Base-by-base conservation (phyloP, 2,797 vertebrate genomes). In the Glyptemys insculpta region DNA sequence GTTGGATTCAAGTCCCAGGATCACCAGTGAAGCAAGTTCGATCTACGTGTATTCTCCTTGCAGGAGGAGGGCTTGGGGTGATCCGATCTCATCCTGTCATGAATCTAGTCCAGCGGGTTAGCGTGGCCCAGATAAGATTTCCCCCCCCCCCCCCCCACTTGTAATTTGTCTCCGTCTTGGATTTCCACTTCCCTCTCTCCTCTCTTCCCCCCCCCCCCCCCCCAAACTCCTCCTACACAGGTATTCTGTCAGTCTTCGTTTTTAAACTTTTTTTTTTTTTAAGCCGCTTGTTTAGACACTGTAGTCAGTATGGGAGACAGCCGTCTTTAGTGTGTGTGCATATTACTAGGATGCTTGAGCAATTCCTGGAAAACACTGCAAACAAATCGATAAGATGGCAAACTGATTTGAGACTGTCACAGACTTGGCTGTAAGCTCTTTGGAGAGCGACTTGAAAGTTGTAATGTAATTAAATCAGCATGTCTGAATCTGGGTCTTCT, bases 21-120 rank as follows among this genome's bases (percentile, higher is more conserved):
- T 68, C 86, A 91, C 88, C 88, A 83, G 94, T 96, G 79, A 92
- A 27, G 41, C 18, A 37, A 44, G 21, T 94, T 95, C 94, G 89
- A 96, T 97, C 97, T 97, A 92, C 68, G 91, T 96, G 89, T 79
- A 6, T 87, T 94, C 89, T 89, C 82, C 89, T 89, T 52, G 87
- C 87, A n/a, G 56, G 56, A 34, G n/a, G 5, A 68, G 90, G 79
- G 81, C 83, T 76, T 91, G 83, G 88, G 91, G 84, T 34, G 14
- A 86, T 79, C 90, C 95, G 94, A 37, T 87, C 89, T 62, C 89
- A 21, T 91, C 81, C 85, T 97, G 94, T 91, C 82, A 89, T 97
- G 93, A 96, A 93, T 86, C 85, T 79, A 49, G 34, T 49, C 68
- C 89, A 91, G 88, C 83, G 53, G 83, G 53, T 90, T 92, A 86